Conservation (phyloP, 2,113 vertebrate species). For the Axis porcinus region DNA sequence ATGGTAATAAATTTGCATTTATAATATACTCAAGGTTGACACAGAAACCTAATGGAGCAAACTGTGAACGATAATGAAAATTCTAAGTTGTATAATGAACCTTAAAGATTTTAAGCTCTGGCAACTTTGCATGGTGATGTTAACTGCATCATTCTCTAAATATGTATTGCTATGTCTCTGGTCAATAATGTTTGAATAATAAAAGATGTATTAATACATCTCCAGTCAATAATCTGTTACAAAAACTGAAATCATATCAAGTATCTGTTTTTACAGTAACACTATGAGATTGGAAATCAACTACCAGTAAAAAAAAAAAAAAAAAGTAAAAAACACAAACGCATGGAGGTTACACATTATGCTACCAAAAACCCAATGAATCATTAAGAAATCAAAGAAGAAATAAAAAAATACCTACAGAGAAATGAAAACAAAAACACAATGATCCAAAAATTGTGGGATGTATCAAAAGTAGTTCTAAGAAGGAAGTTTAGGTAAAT, state of each 20-base stretch:
- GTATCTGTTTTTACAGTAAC: background rate
- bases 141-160: background rate
- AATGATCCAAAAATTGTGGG: background rate
- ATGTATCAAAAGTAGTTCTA: background rate
- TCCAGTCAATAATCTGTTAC: background rate
- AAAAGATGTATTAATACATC: background rate
- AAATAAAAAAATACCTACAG: background rate
- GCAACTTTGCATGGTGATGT: background rate
- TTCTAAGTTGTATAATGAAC: background rate
- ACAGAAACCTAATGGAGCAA: background rate
- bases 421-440: background rate
- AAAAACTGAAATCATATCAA: background rate
- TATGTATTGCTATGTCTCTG: background rate
- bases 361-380: background rate
- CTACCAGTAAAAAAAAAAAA: background rate
- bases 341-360: background rate
- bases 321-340: background rate
- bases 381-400: background rate
- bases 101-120: background rate
- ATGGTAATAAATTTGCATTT: background rate
- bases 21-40: background rate
- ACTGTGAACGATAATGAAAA: background rate
- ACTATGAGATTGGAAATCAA: background rate
- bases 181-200: background rate
- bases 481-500: background rate